Conservation (phyloP, 2,113 vertebrate genomes). For the Cyanistes caeruleus region DNA sequence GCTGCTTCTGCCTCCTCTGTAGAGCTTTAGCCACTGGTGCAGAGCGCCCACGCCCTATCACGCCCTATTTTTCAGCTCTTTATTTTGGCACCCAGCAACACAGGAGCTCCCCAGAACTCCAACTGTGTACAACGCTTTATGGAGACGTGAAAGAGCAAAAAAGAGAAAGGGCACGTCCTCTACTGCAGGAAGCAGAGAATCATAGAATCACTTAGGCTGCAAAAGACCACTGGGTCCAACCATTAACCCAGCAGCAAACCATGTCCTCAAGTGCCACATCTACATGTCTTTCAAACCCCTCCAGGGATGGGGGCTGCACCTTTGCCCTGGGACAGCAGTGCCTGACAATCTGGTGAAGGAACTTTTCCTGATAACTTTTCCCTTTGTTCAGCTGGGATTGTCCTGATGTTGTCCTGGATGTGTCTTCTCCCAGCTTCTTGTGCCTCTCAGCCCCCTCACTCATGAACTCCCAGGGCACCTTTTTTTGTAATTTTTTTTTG, state of each 20-base stretch:
- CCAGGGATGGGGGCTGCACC: too few species aligned
- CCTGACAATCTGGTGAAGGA: neutral
- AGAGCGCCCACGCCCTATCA: neutral
- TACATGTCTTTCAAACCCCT: neutral
- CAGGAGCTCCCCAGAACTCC: neutral
- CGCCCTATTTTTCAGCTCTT: neutral
- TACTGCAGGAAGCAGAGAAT: neutral
- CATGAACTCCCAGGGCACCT: neutral
- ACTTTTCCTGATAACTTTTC: neutral
- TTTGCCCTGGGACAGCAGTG: neutral
- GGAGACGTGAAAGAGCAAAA: fast-evolving
- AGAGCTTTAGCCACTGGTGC: neutral
- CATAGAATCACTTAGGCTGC: neutral
- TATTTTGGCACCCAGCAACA: neutral
- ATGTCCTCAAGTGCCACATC: neutral
- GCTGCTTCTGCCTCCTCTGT: neutral
- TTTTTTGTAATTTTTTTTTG: too few species aligned
- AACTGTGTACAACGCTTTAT: fast-evolving
- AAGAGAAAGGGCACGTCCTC: neutral
- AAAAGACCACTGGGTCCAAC: neutral
- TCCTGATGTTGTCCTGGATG: neutral
- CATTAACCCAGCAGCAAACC: neutral
- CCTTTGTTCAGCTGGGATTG: neutral
- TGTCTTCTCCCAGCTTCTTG: neutral
- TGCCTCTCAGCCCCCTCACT: neutral